These are phyloP conservation scores for Fukomys damarensis DNA, from an alignment of 2,113 vertebrate genomes.

Conservation along the genomic window DNA sequence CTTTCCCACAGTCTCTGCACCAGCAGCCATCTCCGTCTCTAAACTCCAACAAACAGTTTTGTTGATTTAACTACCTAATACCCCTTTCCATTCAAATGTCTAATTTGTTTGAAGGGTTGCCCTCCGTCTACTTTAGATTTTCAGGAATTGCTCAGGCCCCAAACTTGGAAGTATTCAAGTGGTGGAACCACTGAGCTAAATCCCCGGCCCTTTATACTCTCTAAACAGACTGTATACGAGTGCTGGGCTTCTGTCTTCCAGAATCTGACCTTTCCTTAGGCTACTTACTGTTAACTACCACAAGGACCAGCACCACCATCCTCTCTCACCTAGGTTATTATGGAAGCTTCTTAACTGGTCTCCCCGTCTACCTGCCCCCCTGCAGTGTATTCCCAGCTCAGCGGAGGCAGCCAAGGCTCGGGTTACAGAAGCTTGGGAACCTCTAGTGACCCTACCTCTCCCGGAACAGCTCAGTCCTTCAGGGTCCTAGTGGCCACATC, in stretches of 20 bases:
- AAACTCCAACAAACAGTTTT: background rate
- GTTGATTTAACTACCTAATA: background rate
- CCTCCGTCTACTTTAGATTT: background rate
- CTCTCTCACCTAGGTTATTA: background rate
- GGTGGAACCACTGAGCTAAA: too few species aligned
- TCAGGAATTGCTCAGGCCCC: background rate
- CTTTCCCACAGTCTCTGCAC: background rate
- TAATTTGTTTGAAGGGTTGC: background rate
- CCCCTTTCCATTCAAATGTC: background rate
- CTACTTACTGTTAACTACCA: background rate
- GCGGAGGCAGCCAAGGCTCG: background rate
- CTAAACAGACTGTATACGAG: background rate
- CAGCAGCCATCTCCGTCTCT: background rate
- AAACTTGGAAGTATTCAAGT: background rate
- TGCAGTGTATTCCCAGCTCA: background rate
- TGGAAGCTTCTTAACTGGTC: background rate
- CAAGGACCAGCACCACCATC: too few species aligned
- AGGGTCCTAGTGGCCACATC: background rate
- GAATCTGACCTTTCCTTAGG: background rate
- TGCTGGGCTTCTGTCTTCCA: background rate
- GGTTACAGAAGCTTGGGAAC: background rate
- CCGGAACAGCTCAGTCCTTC: background rate
- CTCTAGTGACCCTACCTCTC: background rate
- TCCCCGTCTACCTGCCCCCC: background rate
- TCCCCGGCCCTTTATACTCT: too few species aligned